A percentile compares a stretch with the other conserved stretches of the same genome.
These are phyloP conservation scores for Nothocercus nigrocapillus DNA, from an alignment of 2,113 vertebrate genomes.

Conservation along the genomic window DNA sequence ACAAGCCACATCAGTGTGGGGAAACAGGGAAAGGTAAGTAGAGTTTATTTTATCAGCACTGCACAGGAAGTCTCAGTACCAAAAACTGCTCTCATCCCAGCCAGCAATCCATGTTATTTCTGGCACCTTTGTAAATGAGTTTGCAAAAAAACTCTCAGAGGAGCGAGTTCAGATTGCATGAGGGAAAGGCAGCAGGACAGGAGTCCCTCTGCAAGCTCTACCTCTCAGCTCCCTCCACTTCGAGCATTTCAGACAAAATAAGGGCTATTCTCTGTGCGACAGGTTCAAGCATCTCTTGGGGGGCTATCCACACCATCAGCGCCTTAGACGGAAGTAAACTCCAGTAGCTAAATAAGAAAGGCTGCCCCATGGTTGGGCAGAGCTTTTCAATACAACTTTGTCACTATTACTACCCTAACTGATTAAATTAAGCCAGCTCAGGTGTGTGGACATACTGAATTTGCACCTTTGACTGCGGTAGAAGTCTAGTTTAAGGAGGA, in stretches of 20 bases:
- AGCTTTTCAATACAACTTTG: not conserved
- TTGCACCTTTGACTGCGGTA: not conserved
- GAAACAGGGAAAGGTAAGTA: slow-evolving; percentile 40
- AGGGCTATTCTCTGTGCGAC: not conserved
- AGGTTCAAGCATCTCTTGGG: not conserved
- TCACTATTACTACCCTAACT: not conserved
- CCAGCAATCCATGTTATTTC: slow-evolving; percentile 34
- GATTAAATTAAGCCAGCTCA: not conserved
- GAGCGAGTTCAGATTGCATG: not conserved
- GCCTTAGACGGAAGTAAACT: not conserved
- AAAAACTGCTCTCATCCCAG: slow-evolving; percentile 32
- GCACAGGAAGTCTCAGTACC: slow-evolving; percentile 32
- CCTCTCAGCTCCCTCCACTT: not conserved
- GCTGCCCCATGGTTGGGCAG: not conserved
- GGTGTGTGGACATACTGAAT: not conserved
- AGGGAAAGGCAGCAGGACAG: not conserved
- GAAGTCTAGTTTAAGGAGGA: not conserved
- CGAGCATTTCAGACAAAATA: not conserved
- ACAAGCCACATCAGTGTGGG: not conserved
- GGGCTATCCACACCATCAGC: not conserved
- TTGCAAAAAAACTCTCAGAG: not conserved
- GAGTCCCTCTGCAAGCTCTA: not conserved
- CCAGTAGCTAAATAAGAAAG: not conserved
- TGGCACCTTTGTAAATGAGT: slow-evolving; percentile 33
- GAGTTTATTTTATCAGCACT: slow-evolving; percentile 60